Percentiles rank a stretch among this genome's conserved stretches.
Conservation (phyloP, 2,113 vertebrate genomes). For the Acanthisitta chloris region DNA sequence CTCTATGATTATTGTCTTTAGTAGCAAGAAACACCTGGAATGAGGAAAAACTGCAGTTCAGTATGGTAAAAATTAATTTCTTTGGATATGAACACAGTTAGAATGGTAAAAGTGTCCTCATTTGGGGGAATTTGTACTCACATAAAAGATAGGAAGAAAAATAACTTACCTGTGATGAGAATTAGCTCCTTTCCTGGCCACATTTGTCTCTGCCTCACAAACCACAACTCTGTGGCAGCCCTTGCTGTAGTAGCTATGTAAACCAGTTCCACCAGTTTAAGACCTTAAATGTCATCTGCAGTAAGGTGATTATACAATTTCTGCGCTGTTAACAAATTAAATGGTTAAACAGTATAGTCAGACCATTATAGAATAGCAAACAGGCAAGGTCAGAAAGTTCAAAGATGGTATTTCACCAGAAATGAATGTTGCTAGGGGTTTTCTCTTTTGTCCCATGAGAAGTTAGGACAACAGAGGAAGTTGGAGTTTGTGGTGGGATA, state of each 20-base stretch:
- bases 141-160: background rate
- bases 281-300: background rate
- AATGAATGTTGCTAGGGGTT: background rate
- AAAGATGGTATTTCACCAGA: background rate
- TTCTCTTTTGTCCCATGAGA: background rate
- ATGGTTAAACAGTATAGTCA: background rate
- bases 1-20: background rate
- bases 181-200: rapidly evolving
- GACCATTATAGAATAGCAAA: background rate
- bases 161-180: background rate
- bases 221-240: background rate
- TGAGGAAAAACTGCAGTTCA: background rate
- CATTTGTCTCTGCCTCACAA: background rate
- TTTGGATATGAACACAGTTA: background rate
- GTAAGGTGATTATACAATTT: background rate
- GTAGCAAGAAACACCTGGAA: background rate
- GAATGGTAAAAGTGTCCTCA: background rate
- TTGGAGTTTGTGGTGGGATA: background rate
- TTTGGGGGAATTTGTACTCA: rapidly evolving
- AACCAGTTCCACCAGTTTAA: background rate
- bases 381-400: background rate
- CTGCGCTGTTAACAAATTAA: background rate
- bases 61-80: background rate
- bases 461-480: background rate
- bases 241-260: background rate